Percentiles rank a stretch among this genome's conserved stretches.
These are phyloP conservation scores for Tetragonisca angustula DNA, from an alignment of 2,888 invertebrate genomes.

Conservation along the genomic window DNA sequence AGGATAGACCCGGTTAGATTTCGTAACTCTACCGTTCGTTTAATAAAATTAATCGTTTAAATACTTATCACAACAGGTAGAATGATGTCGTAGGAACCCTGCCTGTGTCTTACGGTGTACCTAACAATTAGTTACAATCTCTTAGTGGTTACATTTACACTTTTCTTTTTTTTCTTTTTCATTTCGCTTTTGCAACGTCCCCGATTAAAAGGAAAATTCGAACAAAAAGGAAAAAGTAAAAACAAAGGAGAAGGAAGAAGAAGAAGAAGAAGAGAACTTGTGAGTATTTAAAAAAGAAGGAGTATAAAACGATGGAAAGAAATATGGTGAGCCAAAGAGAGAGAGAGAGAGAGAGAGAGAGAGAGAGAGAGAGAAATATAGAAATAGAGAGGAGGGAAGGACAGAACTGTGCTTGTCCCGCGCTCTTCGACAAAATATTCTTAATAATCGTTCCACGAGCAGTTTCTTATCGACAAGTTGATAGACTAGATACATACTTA, in stretches of 20 bases:
- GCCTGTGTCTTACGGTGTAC: conserved; percentile 66
- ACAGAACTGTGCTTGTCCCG: conserved; percentile 37
- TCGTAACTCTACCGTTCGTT: conserved; percentile 69
- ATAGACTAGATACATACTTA: conserved; percentile 64
- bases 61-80: conserved; percentile 75
- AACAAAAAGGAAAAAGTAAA: neutral
- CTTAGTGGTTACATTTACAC: conserved; percentile 58
- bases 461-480: conserved; percentile 58
- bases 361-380: neutral
- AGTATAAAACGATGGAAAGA: neutral
- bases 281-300: neutral
- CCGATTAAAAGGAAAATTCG: conserved; percentile 21
- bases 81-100: conserved; percentile 73
- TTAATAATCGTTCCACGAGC: conserved; percentile 58
- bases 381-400: conserved; percentile 6
- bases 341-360: neutral
- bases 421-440: conserved; percentile 51
- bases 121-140: conserved; percentile 68
- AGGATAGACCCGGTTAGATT: conserved; percentile 36
- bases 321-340: neutral
- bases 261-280: neutral
- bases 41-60: conserved; percentile 74
- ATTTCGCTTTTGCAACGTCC: conserved; percentile 48
- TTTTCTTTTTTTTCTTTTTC: neutral
- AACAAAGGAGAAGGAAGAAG: neutral